Evolutionary conservation across 1,140 invertebrate genomes (phyloP).

Genomic region (Polyergus mexicanus): DNA sequence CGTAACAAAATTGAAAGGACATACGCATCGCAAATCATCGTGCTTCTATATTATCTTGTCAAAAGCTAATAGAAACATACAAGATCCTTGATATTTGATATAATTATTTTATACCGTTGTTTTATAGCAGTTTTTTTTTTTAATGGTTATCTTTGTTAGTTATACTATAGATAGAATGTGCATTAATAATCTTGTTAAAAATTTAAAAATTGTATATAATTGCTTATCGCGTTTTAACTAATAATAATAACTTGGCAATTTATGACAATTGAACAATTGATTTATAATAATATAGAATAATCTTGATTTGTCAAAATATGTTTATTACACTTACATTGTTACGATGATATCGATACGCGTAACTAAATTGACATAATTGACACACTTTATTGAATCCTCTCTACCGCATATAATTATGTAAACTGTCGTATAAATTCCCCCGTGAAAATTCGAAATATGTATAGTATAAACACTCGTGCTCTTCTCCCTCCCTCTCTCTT

Average conservation of each 20-base stretch:
- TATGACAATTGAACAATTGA: background rate
- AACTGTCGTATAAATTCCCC: conserved; percentile 10
- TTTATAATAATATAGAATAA: background rate
- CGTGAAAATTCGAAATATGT: conserved; percentile 18
- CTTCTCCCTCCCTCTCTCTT: no score
- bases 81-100: background rate
- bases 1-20: conserved; percentile 11
- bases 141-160: background rate
- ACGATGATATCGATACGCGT: conserved; percentile 2
- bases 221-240: background rate
- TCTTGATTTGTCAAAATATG: conserved; percentile 6
- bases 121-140: background rate
- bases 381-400: conserved; percentile 23
- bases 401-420: conserved; percentile 19
- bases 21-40: background rate
- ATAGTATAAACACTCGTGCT: background rate
- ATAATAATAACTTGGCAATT: background rate
- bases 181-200: background rate
- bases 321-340: background rate
- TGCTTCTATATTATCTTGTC: no score
- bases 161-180: background rate
- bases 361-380: conserved; percentile 30
- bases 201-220: background rate
- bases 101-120: background rate
- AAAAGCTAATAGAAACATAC: background rate